Evolutionary conservation across 1,140 invertebrate species (phyloP).

Genomic region (Cydia splendana): DNA sequence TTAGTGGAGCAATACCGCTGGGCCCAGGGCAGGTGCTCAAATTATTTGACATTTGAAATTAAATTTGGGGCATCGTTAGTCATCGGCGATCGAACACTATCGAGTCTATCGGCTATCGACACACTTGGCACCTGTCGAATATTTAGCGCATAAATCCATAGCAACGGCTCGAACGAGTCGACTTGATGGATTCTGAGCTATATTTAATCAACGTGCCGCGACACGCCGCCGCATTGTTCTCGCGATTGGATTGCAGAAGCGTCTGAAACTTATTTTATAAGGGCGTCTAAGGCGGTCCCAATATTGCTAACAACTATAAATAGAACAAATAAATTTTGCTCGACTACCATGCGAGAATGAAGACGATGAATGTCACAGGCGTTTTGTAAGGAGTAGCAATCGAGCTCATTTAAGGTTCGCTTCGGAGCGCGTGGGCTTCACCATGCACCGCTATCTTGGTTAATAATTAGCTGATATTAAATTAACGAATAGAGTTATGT

Average conservation of each 20-base stretch:
- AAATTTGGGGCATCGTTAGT: constrained; percentile 76
- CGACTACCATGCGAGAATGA: constrained; percentile 13
- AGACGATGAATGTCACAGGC: constrained; percentile 26
- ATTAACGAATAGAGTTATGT: not conserved
- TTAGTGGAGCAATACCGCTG: constrained; percentile 35
- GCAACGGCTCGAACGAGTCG: constrained; percentile 66
- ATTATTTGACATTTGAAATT: constrained; percentile 79
- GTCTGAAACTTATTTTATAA: constrained; percentile 55
- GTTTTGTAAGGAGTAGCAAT: constrained; percentile 12
- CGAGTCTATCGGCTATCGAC: constrained; percentile 56
- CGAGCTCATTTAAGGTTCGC: constrained; percentile 6
- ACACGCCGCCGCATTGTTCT: constrained; percentile 70
- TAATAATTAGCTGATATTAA: not conserved
- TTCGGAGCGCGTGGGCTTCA: not conserved
- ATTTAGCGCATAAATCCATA: constrained; percentile 79
- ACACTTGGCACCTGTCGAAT: constrained; percentile 80
- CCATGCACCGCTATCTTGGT: not conserved
- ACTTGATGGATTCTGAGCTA: constrained; percentile 76
- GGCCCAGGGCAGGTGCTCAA: constrained; percentile 67
- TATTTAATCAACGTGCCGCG: constrained; percentile 73
- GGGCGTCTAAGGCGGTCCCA: constrained; percentile 44
- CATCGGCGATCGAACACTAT: constrained; percentile 71
- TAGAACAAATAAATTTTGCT: constrained; percentile 26
- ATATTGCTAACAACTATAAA: constrained; percentile 39
- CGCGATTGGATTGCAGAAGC: constrained; percentile 60